A percentile compares a stretch with the other conserved stretches of the same genome.
Conservation (phyloP, 2,888 invertebrate species). For the Ptychoptera albimana region DNA sequence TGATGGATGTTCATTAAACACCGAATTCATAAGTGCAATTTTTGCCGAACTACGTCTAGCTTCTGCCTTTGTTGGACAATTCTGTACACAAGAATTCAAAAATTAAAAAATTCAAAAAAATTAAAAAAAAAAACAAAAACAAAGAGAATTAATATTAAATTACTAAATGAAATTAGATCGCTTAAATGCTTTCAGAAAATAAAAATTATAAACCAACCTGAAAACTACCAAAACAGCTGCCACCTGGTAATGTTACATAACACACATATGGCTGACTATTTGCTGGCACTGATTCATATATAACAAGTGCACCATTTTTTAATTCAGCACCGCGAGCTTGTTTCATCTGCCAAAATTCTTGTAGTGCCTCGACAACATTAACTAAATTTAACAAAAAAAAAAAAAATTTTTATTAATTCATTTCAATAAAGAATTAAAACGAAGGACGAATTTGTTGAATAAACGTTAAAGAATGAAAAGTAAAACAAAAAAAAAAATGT, state of each 20-base stretch:
- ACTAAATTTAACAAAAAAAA: slow-evolving; percentile 37
- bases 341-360: slow-evolving; percentile 97
- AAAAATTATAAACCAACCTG: slow-evolving; percentile 40
- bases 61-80: slow-evolving; percentile 89
- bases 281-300: slow-evolving; percentile 87
- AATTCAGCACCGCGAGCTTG: slow-evolving; percentile 72
- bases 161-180: neutral
- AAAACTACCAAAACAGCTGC: slow-evolving; percentile 91
- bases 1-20: slow-evolving; percentile 91
- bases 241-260: slow-evolving; percentile 87
- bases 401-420: neutral
- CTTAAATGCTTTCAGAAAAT: neutral
- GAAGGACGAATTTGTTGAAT: neutral
- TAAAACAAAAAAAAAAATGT: slow-evolving; percentile 11
- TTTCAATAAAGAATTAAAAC: neutral
- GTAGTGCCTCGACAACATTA: slow-evolving; percentile 88
- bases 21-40: slow-evolving; percentile 92
- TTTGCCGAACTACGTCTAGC: slow-evolving; percentile 88
- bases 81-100: slow-evolving; percentile 33
- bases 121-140: slow-evolving; percentile 6
- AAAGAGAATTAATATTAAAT: slow-evolving; percentile 47
- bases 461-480: slow-evolving; percentile 9
- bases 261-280: slow-evolving; percentile 86
- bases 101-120: neutral
- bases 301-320: slow-evolving; percentile 78